Conservation (phyloP, 2,797 vertebrate species). For the Adrianichthys oophorus region DNA sequence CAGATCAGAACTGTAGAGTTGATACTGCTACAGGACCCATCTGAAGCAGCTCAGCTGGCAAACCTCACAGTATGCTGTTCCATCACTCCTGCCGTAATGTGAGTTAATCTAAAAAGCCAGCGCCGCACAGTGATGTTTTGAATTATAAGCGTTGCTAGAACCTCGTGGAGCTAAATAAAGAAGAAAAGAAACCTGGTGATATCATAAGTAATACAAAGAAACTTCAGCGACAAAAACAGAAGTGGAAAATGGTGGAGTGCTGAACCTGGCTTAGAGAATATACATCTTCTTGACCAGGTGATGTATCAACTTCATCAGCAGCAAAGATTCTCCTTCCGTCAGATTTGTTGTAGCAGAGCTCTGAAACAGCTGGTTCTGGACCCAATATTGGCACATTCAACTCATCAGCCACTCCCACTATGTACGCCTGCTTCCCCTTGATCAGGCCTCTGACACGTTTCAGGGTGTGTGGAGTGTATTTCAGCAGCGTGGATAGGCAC, state of each 20-base stretch:
- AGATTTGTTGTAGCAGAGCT: slow-evolving; percentile 84
- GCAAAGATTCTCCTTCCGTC: slow-evolving; percentile 84
- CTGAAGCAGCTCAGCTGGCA: slow-evolving; percentile 73
- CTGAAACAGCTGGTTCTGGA: slow-evolving; percentile 81
- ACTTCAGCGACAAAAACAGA: not conserved
- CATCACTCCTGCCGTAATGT: slow-evolving; percentile 70
- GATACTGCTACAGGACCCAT: slow-evolving; percentile 74
- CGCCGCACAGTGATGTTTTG: slow-evolving; percentile 78
- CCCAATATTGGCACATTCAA: slow-evolving; percentile 85
- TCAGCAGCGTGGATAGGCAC: slow-evolving; percentile 85
- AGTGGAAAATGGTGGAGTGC: slow-evolving; percentile 4
- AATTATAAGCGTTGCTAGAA: slow-evolving; percentile 77
- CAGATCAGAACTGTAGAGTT: slow-evolving; percentile 43
- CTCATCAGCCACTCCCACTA: slow-evolving; percentile 87
- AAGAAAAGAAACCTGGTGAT: slow-evolving; percentile 19
- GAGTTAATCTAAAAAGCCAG: slow-evolving; percentile 88
- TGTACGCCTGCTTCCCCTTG: slow-evolving; percentile 79
- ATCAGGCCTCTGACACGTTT: slow-evolving; percentile 82
- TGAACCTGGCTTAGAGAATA: slow-evolving; percentile 82
- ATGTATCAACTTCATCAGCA: slow-evolving; percentile 73
- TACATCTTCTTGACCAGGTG: slow-evolving; percentile 82
- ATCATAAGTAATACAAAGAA: slow-evolving; percentile 8
- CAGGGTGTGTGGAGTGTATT: slow-evolving; percentile 87
- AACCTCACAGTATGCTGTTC: slow-evolving; percentile 85
- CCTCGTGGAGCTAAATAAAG: slow-evolving; percentile 76